Conservation (phyloP, 2,888 invertebrate species). For the Selenia dentaria region DNA sequence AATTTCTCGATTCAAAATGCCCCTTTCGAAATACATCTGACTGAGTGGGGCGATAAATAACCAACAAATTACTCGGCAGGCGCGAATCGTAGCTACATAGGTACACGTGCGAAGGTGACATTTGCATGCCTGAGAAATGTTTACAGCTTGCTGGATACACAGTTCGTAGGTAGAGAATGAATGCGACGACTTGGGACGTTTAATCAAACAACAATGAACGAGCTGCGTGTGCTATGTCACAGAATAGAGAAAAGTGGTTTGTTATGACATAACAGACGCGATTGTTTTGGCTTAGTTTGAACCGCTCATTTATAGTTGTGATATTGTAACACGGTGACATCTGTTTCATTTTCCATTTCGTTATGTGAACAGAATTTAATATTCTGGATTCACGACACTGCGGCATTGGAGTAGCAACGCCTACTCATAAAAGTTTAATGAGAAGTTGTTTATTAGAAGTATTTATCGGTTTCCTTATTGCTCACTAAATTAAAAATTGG, state of each 20-base stretch:
- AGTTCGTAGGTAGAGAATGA: constrained; percentile 33
- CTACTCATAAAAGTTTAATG: too few species aligned
- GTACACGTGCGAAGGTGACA: constrained; percentile 62
- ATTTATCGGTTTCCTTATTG: too few species aligned
- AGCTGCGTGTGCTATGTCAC: constrained; percentile 2
- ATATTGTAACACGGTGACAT: background rate
- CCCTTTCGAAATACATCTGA: constrained; percentile 73
- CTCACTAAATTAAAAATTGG: too few species aligned
- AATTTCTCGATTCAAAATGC: constrained; percentile 76
- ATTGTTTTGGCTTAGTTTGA: constrained; percentile 17
- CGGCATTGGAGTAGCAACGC: too few species aligned
- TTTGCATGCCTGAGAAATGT: constrained; percentile 74
- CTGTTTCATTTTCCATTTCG: background rate
- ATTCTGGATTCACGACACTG: too few species aligned
- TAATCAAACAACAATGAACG: constrained; percentile 42
- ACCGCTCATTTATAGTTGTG: constrained; percentile 4
- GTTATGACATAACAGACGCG: constrained; percentile 10
- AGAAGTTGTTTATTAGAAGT: too few species aligned
- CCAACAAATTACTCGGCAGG: constrained; percentile 73
- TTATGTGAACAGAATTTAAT: background rate
- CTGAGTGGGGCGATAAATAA: constrained; percentile 70
- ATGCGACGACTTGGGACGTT: constrained; percentile 37
- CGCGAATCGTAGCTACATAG: constrained; percentile 46
- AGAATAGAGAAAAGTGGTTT: background rate
- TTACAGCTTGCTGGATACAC: constrained; percentile 45